Conservation (phyloP, 1,140 invertebrate genomes). For the Phocides pigmalion region DNA sequence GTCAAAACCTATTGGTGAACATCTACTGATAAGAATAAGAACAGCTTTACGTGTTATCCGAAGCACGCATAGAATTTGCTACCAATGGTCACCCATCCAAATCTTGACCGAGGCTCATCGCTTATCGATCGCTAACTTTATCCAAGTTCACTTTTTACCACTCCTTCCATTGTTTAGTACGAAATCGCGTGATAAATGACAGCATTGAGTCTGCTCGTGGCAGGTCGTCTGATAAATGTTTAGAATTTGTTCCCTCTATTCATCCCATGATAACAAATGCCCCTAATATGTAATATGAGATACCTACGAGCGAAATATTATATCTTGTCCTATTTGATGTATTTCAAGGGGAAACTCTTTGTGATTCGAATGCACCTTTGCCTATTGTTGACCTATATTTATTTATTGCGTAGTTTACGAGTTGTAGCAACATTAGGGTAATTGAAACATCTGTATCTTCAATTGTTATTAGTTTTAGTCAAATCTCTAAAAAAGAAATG, state of each 20-base stretch:
- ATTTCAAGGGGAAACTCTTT: background rate
- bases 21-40: no score
- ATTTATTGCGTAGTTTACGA: background rate
- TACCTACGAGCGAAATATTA: slow-evolving; percentile 14
- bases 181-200: slow-evolving; percentile 42
- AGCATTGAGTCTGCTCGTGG: slow-evolving; percentile 38
- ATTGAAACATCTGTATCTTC: no score
- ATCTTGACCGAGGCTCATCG: no score
- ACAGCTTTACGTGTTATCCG: no score
- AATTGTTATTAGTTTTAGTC: no score
- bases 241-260: slow-evolving; percentile 50
- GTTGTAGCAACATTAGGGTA: background rate
- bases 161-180: slow-evolving; percentile 39
- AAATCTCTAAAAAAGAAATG: no score
- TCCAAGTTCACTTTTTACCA: slow-evolving; percentile 19
- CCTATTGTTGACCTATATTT: background rate
- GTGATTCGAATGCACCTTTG: background rate
- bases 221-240: slow-evolving; percentile 48
- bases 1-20: no score
- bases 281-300: slow-evolving; percentile 18
- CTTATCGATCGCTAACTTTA: no score
- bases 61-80: no score
- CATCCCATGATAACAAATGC: slow-evolving; percentile 26
- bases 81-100: no score
- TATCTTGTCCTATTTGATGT: background rate